phyloP scores from a whole-genome alignment of 2,113 vertebrate genomes.

The Chionomys nivalis region DNA sequence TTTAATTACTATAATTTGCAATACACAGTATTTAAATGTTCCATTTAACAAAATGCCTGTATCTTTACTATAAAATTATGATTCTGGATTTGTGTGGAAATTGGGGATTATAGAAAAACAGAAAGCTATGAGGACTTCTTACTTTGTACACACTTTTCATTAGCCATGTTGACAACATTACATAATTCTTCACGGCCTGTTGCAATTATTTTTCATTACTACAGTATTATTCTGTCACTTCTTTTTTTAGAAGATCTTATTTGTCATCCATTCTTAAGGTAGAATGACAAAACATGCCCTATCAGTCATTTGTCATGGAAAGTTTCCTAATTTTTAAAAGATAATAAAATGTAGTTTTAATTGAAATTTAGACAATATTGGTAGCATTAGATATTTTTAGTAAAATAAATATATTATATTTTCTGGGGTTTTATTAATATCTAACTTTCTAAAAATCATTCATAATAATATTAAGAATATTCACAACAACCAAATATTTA shows the following conservation, averaged over 20 bases:
- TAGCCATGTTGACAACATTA: neutral
- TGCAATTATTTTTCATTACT: neutral
- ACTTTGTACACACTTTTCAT: neutral
- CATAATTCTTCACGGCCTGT: rapidly evolving
- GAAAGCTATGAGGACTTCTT: neutral
- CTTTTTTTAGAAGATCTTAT: neutral
- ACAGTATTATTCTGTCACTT: neutral
- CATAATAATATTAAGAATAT: neutral
- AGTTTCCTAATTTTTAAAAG: neutral
- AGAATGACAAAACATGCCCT: neutral
- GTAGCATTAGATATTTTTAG: neutral
- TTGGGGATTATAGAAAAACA: neutral
- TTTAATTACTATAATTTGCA: neutral
- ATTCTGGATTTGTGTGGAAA: neutral
- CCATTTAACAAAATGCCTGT: neutral
- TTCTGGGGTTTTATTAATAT: neutral
- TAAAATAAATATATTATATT: neutral
- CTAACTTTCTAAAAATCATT: neutral
- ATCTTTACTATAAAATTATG: neutral
- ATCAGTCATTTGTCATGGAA: neutral
- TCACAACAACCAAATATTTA: neutral
- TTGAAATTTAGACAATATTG: neutral
- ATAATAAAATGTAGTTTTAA: neutral
- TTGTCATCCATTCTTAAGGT: neutral
- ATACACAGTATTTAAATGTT: too few relatives aligned